A percentile compares a stretch with the other conserved stretches of the same genome.
Evolutionary conservation across 30 jellyfish, hydroid and myxozoan species (phyloP).

Genomic region (Hydra vulgaris): DNA sequence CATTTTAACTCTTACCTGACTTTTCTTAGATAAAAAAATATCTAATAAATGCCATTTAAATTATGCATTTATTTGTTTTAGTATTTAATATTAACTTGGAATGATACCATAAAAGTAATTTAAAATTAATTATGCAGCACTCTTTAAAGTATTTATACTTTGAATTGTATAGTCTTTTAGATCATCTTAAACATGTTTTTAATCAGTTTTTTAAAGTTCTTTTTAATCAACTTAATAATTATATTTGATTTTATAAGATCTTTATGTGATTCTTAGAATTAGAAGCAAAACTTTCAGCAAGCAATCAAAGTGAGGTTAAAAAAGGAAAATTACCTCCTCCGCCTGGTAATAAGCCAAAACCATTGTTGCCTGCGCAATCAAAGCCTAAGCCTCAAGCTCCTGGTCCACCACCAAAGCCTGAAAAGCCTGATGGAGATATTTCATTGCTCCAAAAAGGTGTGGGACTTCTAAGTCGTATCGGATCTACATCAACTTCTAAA

Average conservation of each 20-base stretch:
- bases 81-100: too few species aligned
- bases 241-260: not conserved
- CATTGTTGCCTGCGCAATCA: conserved; percentile 18
- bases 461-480: not conserved
- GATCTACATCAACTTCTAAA: not conserved
- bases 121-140: too few species aligned
- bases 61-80: too few species aligned
- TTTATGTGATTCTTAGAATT: conserved; percentile 1
- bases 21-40: too few species aligned
- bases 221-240: too few species aligned
- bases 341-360: conserved; percentile 34
- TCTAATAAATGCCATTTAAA: too few species aligned
- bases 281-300: conserved; percentile 9
- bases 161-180: too few species aligned
- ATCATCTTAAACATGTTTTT: too few species aligned
- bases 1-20: too few species aligned
- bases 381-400: conserved; percentile 2
- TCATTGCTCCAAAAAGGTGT: not conserved
- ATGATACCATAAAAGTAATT: too few species aligned
- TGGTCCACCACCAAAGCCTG: not conserved
- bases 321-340: conserved; percentile 31
- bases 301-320: not conserved
- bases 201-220: not conserved
- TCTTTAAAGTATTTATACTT: too few species aligned
- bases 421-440: not conserved